phyloP scores from a whole-genome alignment of 1,140 invertebrate species.

The Drosophila ironensis region DNA sequence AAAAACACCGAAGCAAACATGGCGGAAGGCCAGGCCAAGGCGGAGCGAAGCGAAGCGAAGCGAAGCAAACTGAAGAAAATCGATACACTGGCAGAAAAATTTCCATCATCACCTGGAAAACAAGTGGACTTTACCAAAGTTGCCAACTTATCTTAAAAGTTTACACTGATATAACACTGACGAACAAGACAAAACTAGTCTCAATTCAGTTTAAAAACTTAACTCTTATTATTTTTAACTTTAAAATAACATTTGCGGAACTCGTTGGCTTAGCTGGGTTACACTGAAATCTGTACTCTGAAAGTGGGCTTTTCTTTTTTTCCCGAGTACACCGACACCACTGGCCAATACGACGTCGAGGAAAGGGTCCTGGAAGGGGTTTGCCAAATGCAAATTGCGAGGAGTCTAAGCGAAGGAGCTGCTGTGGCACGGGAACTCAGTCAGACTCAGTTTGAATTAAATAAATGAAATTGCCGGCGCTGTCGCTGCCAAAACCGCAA shows the following conservation, averaged over 20 bases:
- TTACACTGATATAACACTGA: no score
- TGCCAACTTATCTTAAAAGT: no score
- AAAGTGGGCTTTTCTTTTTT: no score
- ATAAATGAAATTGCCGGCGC: conserved; percentile 57
- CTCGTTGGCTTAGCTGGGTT: no score
- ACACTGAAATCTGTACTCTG: no score
- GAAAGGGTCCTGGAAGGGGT: conserved; percentile 18
- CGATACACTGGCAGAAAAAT: background rate
- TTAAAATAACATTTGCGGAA: no score
- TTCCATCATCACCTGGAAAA: background rate
- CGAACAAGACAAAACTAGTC: no score
- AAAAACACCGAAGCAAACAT: conserved; percentile 61
- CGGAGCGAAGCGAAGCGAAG: background rate
- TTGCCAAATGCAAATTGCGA: conserved; percentile 41
- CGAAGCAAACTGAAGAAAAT: conserved; percentile 6
- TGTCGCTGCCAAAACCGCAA: background rate
- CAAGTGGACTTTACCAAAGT: no score
- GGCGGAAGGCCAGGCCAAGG: no score
- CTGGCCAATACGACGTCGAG: background rate
- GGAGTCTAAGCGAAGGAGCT: conserved; percentile 19
- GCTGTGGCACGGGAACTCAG: conserved; percentile 27
- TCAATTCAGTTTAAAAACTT: no score
- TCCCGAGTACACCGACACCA: background rate
- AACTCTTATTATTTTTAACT: no score
- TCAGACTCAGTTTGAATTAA: conserved; percentile 71